phyloP scores from a whole-genome alignment of 2,113 vertebrate species.

The Bambusicola thoracicus region DNA sequence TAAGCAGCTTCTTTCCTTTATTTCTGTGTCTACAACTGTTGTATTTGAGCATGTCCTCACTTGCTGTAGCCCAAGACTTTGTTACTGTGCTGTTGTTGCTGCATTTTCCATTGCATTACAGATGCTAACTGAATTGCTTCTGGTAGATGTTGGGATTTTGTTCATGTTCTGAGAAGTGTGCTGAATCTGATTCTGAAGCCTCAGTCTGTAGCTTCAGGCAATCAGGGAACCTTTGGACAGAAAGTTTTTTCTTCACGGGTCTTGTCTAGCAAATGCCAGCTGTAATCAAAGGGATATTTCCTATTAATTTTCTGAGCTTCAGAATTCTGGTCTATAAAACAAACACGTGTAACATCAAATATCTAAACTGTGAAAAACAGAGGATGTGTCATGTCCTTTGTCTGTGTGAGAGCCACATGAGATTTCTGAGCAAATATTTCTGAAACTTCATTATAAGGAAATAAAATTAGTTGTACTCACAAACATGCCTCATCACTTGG shows the following conservation, averaged over 20 bases:
- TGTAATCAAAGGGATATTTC: not conserved
- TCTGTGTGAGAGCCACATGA: not conserved
- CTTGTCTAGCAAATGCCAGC: not conserved
- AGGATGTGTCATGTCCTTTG: not conserved
- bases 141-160: not conserved
- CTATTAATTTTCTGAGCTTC: not conserved
- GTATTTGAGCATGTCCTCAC: too few species aligned
- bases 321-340: not conserved
- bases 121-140: not conserved
- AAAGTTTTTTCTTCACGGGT: not conserved
- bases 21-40: too few species aligned
- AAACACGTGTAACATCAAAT: not conserved
- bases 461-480: not conserved
- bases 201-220: not conserved
- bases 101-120: too few species aligned
- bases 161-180: not conserved
- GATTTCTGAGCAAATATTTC: not conserved
- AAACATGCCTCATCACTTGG: not conserved
- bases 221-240: not conserved
- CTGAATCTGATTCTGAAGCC: not conserved
- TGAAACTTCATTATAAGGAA: not conserved
- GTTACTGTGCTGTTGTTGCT: too few species aligned
- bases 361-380: not conserved
- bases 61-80: too few species aligned
- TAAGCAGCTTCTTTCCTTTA: too few species aligned